Base-by-base conservation (phyloP, 2,888 invertebrate species). In the Ornithoptera priamus region DNA sequence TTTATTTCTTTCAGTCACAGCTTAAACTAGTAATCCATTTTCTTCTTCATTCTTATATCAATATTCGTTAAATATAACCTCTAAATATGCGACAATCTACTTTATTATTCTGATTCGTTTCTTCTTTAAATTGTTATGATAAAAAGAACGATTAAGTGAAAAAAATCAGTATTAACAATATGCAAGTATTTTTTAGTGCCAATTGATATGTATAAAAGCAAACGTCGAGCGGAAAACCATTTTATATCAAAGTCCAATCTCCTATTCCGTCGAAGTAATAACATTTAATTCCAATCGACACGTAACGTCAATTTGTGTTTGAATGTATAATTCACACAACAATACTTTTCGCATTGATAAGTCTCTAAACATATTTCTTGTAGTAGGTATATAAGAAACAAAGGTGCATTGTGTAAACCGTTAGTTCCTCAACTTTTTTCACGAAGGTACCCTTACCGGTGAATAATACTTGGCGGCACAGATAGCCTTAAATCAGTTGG, bases 221-320 rank as follows among this genome's bases (percentile, higher is more conserved):
- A 61, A 64, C 68, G 53, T 50, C 57, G 70, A 68, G 59, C 71
- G 72, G 72, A 71, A 72, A 71, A 66, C 62, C 65, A 65, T 69
- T 66, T 63, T 68, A 71, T 69, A 72, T 72, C 69, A 71, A 72
- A 62, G 65, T 72, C 65, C 60, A 67, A 42, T 53, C 57, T 63
- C 69, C 42, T 46, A 62, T 67, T 64, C 36, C 64, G 58, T 58
- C 58, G 58, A 62, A 68, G 39, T 56, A 58, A 50, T 56, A 50
- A 67, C 71, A 62, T 56, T 68, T 57, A 65, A 56, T 61, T 39
- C 20, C 68, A 70, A 70, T 68, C 70, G 46, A 68, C 68, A 69
- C 68, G 68, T 69, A 69, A 61, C 60, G 65, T 61, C 68, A 65
- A 69, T 69, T 69, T 69, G 64, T 61, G 53, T 60, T 42, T 65